phyloP scores from a whole-genome alignment of 2,113 vertebrate genomes.

The Aptenodytes patagonicus region DNA sequence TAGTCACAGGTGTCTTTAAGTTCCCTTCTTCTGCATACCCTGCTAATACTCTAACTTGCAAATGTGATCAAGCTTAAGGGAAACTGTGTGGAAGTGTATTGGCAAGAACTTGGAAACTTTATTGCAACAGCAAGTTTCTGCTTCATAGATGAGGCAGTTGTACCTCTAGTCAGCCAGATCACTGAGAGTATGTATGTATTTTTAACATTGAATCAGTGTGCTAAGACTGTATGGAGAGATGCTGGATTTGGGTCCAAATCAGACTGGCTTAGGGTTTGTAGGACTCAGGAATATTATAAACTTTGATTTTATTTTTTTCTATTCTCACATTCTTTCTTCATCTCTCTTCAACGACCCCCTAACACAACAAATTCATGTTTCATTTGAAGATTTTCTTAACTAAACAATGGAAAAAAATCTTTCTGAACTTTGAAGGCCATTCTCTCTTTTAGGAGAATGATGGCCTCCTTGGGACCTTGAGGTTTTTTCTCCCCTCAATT shows the following conservation, averaged over 20 bases:
- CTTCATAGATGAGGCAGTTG: background rate
- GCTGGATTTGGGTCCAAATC: background rate
- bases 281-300: background rate
- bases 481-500: rapidly evolving
- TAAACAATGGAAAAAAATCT: background rate
- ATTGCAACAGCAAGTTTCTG: background rate
- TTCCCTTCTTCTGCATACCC: background rate
- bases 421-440: background rate
- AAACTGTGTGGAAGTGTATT: background rate
- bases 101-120: background rate
- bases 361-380: background rate
- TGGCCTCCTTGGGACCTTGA: background rate
- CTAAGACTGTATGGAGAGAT: background rate
- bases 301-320: background rate
- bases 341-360: background rate
- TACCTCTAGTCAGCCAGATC: background rate
- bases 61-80: background rate
- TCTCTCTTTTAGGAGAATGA: background rate
- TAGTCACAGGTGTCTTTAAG: background rate
- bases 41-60: background rate
- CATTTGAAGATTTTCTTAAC: background rate
- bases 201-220: background rate
- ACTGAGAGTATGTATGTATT: background rate
- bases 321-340: background rate
- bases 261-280: background rate